Evolutionary conservation across 1,140 invertebrate genomes (phyloP), one percentile per base, ranked within the genome.

Genomic region (Panulirus ornatus): DNA sequence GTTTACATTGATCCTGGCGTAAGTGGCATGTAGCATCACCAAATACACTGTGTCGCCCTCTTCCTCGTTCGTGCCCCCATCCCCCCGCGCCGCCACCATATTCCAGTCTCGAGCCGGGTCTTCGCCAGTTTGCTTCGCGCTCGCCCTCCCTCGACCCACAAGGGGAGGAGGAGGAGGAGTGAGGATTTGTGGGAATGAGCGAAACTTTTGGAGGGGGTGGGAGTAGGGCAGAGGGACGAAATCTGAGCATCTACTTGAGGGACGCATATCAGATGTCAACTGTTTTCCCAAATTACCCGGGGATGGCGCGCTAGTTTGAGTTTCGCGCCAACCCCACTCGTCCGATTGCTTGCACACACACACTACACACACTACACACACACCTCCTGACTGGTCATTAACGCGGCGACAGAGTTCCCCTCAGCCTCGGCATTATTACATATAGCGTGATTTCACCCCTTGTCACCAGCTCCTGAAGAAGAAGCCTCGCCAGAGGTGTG

Each of bases 281-380:
- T 89, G 87, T 89, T 89, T 89, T 89, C 87, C 87, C 87, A 89
- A 89, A 89, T 89, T 89, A 89, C 87, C 70, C 79, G 87, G 81
- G 86, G 36, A 83, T 83, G 87, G 84, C 79, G 70, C 81, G 87
- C 79, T 83, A 83, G 87, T 89, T 84, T 82, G 87, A 82, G 79
- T 83, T 89, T 83, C 87, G 79, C 87, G 81, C 87, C 87, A 81
- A 47, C 87, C 54, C 44, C 40, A 66, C n/a, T 58, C 70, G 84
- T 86, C 71, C 84, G 84, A 75, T 75, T 51, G 30, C 71, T 27
- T 78, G 11, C 38, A 6, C 42, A 22, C 0, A n/a, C n/a, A n/a
- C n/a, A n/a, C n/a, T n/a, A n/a, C n/a, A n/a, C n/a, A n/a, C n/a
- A n/a, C n/a, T n/a, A n/a, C n/a, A n/a, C n/a, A n/a, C n/a, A n/a